Evolutionary conservation across 2,888 invertebrate genomes (phyloP), one percentile per base, ranked within the genome.

Genomic region (Cataglyphis rosenhaueri): DNA sequence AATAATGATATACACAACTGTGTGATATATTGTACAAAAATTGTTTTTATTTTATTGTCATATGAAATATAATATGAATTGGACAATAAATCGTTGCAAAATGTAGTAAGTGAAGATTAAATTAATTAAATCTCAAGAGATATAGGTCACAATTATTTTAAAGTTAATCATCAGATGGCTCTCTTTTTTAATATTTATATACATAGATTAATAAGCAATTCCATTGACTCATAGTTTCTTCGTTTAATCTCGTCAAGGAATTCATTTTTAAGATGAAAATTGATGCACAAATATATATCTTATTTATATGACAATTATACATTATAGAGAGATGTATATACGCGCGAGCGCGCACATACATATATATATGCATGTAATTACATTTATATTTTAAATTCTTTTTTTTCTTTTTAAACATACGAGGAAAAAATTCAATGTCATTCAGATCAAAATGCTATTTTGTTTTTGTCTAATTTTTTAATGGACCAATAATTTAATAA

Each of bases 161-260:
- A 86, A 6, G 62, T 87, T 84, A 87, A 86, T 89, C 32, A 57
- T 87, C 78, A 85, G 81, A 78, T 81, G 84, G 68, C 68, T 81
- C 65, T 70, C 81, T 61, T 82, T 81, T 76, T 84, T 78, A 81
- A 84, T 52, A 76, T 82, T 85, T 84, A 70, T 79, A 74, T 82
- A 85, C 81, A 89, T 88, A 90, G 89, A 87, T 82, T 86, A 88
- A 84, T 86, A 85, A 86, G 91, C 83, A 90, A 87, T 90, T 89
- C 84, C 88, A 87, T 85, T 82, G 32, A 81, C 79, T 78, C 35
- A 83, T 76, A 64, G 10, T 82, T 78, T 66, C 5, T 48, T 84
- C 68, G 44, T 82, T 73, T 84, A 78, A 83, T 44, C 44, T 81
- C 81, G 18, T 81, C 44, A 74, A 86, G 71, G 73, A 73, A 57